Percentiles rank a stretch among this genome's conserved stretches.
These are phyloP conservation scores for Eolophus roseicapilla DNA, from an alignment of 2,113 vertebrate species.

Conservation along the genomic window DNA sequence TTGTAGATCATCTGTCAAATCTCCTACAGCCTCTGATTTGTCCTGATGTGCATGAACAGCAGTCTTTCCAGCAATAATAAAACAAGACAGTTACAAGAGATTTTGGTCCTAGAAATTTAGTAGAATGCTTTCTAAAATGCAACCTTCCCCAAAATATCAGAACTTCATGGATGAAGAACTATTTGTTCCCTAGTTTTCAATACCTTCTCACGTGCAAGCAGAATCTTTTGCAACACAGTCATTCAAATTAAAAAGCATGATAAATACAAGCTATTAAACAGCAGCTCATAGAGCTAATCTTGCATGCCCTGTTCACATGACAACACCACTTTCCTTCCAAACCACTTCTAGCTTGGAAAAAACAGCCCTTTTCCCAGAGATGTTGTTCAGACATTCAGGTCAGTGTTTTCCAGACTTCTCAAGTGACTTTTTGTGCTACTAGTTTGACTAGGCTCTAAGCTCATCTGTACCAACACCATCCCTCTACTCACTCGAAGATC, in stretches of 20 bases:
- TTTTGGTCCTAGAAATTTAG: background rate
- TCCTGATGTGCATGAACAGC: background rate
- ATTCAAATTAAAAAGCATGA: background rate
- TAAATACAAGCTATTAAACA: background rate
- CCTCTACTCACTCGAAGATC: background rate
- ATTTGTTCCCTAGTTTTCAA: background rate
- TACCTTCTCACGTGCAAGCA: background rate
- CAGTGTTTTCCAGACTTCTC: background rate
- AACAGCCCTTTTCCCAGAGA: background rate
- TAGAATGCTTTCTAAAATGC: background rate
- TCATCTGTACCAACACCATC: background rate
- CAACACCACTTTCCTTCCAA: slow-evolving; percentile 5
- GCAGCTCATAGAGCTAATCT: background rate
- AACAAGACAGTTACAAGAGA: background rate
- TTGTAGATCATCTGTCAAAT: background rate
- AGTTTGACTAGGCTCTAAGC: background rate
- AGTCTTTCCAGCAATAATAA: background rate
- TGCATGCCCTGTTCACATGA: background rate
- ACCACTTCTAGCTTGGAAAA: background rate
- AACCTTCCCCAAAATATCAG: background rate
- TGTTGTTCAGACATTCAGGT: background rate
- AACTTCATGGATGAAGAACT: background rate
- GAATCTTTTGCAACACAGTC: background rate
- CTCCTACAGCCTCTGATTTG: background rate
- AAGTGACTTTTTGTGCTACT: background rate